Evolutionary conservation across 1,140 invertebrate species (phyloP).

Genomic region (Myzus persicae): DNA sequence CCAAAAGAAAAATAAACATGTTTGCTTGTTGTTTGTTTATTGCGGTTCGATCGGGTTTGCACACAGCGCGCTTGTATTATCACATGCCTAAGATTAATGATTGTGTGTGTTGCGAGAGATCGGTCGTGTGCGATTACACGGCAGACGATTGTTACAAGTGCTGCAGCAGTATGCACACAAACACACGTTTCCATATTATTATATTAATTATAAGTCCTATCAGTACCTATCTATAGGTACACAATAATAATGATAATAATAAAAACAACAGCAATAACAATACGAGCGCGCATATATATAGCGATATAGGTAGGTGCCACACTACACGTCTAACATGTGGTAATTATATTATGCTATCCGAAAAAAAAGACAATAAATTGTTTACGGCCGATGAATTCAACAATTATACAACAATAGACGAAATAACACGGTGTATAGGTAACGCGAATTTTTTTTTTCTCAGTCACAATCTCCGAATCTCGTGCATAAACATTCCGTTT

Average conservation of each 20-base stretch:
- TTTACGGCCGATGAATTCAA: slow-evolving; percentile 10
- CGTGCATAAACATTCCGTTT: not conserved
- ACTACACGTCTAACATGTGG: not conserved
- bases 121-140: not conserved
- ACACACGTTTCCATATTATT: not conserved
- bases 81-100: not conserved
- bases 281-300: too few relatives aligned
- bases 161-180: not conserved
- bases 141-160: not conserved
- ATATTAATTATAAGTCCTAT: not conserved
- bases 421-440: not conserved
- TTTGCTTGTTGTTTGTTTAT: not conserved
- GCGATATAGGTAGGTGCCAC: not conserved
- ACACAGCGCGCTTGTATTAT: not conserved
- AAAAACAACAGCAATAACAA: not conserved
- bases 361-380: not conserved
- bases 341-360: not conserved
- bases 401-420: not conserved
- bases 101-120: not conserved
- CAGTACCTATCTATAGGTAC: not conserved
- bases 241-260: not conserved
- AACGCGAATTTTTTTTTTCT: not conserved
- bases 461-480: not conserved
- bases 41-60: not conserved
- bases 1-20: not conserved